These are phyloP conservation scores for Ectemnius lituratus DNA, from an alignment of 2,888 invertebrate genomes.

Conservation along the genomic window DNA sequence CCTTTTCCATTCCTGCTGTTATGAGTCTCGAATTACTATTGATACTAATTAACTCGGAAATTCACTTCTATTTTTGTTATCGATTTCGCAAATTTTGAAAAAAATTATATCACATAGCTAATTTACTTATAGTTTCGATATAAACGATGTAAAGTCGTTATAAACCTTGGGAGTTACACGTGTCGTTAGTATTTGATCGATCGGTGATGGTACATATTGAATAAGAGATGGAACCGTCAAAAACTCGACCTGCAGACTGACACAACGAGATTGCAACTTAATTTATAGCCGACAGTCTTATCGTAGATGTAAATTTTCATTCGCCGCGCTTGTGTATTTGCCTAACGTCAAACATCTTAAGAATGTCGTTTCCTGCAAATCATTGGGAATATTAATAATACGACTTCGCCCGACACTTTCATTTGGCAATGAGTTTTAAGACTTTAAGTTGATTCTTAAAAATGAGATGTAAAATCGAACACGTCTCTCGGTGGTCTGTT, in stretches of 20 bases:
- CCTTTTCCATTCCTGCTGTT: neutral
- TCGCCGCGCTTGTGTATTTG: constrained; percentile 41
- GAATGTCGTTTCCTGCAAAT: constrained; percentile 45
- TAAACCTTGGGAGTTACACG: no score
- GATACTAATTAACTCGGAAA: no score
- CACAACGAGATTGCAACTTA: constrained; percentile 26
- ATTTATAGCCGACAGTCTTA: constrained; percentile 47
- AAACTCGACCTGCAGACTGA: constrained; percentile 10
- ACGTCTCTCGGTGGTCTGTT: neutral
- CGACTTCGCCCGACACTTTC: neutral
- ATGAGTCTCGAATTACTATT: neutral
- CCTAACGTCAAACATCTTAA: constrained; percentile 28
- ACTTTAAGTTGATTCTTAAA: neutral
- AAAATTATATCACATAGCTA: no score
- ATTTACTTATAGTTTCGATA: no score
- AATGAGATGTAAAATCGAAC: neutral
- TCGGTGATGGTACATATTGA: neutral
- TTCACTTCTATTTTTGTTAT: no score
- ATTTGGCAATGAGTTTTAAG: neutral
- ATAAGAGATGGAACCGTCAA: neutral
- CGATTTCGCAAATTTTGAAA: no score
- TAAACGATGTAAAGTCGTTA: no score
- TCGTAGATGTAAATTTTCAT: constrained; percentile 57
- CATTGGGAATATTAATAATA: constrained; percentile 30
- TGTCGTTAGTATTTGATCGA: neutral